Evolutionary conservation across 2,797 vertebrate genomes (phyloP), one percentile per base, ranked within the genome.

Genomic region (Paramormyrops hopkinsi): DNA sequence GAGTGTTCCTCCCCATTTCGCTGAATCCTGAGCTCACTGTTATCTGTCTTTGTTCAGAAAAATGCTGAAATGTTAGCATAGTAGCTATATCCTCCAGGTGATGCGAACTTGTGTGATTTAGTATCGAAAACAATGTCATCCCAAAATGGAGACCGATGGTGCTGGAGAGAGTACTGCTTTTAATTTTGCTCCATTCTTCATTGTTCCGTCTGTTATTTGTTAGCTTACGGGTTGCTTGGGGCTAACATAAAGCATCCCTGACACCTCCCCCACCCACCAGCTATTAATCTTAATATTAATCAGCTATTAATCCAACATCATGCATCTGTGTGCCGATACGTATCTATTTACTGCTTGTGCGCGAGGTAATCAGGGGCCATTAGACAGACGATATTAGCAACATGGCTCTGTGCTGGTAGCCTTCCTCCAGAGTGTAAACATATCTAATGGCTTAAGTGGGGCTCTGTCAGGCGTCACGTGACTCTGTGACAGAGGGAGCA

Each of bases 251-350:
- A 87, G 53, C 12, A 41, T 59, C 84, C 25, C 50, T 53, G 22
- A 53, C 48, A 17, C 25, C 84, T 17, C 25, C 11, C 50, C 53
- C 86, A 8, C 86, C 53, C 33, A 44, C 86, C 33, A 44, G 53
- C 51, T 8, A 51, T 87, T 54, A 56, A 56, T 87, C 50, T 56
- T 37, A 87, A 54, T 87, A 37, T 87, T 87, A 54, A 56, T 54
- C 85, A 87, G 85, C 22, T 33, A 56, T 54, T 87, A 54, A 87
- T 56, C 87, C 22, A 41, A 56, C 29, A 54, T 59, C 53, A 87
- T 37, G 69, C 86, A 44, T 56, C 29, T n/a, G 51, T 22, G 29
- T 53, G 51, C 22, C 29, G 17, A 59, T 59, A 22, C 33, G 86
- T 59, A 41, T 59, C 54, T 41, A 41, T 87, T 87, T 56, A 17